A percentile compares a stretch with the other conserved stretches of the same genome.
These are phyloP conservation scores for Alloscopus bannaensis DNA, from an alignment of 2,888 invertebrate genomes.

Conservation along the genomic window DNA sequence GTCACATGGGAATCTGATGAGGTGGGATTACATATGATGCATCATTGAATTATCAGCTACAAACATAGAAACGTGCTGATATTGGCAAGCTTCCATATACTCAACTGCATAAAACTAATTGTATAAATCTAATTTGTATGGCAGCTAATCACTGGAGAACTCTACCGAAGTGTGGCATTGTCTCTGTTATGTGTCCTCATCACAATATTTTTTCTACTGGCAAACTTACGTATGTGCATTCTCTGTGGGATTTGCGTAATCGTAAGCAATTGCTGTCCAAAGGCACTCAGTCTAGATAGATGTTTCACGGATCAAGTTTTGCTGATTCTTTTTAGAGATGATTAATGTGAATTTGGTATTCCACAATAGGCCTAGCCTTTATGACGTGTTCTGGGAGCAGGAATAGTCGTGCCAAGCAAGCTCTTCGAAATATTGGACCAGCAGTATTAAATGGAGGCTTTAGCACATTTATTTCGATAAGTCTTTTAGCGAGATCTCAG, in stretches of 20 bases:
- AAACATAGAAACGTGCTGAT: too few species aligned
- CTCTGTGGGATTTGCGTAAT: constrained; percentile 79
- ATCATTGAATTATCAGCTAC: too few species aligned
- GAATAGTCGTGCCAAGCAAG: constrained; percentile 75
- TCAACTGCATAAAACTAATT: too few species aligned
- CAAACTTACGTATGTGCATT: constrained; percentile 86
- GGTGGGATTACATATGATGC: constrained; percentile 75
- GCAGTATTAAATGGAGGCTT: constrained; percentile 78
- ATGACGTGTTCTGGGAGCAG: constrained; percentile 79
- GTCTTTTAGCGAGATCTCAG: constrained; percentile 76
- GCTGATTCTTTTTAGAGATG: too few species aligned
- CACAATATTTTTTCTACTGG: constrained; percentile 85
- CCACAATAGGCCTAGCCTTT: constrained; percentile 86
- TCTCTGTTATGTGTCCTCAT: constrained; percentile 86
- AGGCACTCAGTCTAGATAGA: too few species aligned
- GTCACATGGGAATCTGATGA: constrained; percentile 87
- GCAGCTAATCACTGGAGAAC: constrained; percentile 83
- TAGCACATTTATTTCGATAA: constrained; percentile 78
- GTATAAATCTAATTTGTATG: constrained; percentile 32
- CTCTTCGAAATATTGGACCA: constrained; percentile 76
- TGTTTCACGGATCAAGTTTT: constrained; percentile 79
- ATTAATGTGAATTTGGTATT: constrained; percentile 87
- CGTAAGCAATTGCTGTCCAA: too few species aligned
- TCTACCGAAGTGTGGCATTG: constrained; percentile 84
- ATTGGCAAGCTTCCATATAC: too few species aligned